Conservation (phyloP, 2,113 vertebrate genomes). For the Lamprologus speciosus region DNA sequence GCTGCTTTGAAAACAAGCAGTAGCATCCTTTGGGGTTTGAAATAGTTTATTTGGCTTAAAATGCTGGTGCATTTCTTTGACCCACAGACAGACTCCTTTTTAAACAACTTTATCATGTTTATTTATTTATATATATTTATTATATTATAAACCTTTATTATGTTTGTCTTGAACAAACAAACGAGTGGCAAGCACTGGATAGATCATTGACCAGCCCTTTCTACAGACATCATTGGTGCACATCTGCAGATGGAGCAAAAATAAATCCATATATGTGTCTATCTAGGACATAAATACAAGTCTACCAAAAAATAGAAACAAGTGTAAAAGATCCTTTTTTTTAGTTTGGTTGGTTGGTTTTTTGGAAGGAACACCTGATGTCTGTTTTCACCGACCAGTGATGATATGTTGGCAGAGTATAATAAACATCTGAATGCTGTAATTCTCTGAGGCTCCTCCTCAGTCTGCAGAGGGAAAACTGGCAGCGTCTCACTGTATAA, state of each 20-base stretch:
- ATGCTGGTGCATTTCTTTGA: neutral
- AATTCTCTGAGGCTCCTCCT: neutral
- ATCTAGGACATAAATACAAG: neutral
- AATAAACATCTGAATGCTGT: neutral
- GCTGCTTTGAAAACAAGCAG: neutral
- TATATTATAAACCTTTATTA: neutral
- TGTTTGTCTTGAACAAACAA: neutral
- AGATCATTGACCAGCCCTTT: neutral
- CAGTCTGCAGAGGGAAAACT: neutral
- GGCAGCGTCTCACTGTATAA: neutral
- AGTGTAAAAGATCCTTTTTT: neutral
- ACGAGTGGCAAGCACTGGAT: neutral
- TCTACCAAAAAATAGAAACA: neutral
- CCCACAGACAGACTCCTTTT: neutral
- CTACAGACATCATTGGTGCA: neutral
- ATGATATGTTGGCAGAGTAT: neutral
- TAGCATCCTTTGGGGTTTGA: neutral
- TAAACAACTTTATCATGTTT: neutral
- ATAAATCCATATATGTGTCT: neutral
- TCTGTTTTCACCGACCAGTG: neutral
- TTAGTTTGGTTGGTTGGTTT: neutral
- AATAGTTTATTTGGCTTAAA: neutral
- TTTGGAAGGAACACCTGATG: neutral
- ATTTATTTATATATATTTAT: neutral
- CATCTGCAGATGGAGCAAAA: neutral